Base-by-base conservation (phyloP, 2,797 vertebrate species). In the Crenuchus spilurus region DNA sequence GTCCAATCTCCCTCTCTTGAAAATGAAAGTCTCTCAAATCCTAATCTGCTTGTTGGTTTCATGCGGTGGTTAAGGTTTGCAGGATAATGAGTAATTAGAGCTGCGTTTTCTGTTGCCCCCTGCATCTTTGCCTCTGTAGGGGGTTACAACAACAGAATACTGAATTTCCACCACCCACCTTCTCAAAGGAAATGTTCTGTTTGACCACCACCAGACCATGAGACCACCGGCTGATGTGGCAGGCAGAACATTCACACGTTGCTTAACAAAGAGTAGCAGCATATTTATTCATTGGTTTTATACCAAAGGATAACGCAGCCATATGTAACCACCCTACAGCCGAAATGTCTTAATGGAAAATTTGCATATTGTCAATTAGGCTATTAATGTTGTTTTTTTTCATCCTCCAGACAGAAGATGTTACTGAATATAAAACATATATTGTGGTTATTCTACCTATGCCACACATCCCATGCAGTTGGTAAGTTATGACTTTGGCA, bases 361-460 rank as follows among this genome's bases (percentile, higher is more conserved):
- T 60, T 42, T 65, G 39, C 10, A 14, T 22, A 0, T 60, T 49
- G 20, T 63, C 31, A 28, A 57, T 22, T 33, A 11, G 18, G 8
- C 20, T 20, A 44, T 24, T 77, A 16, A 72, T 49, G 2, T 39
- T 58, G 74, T 11, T 71, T 72, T 62, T 78, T 13, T 54, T 30
- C 66, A 44, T n/a, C 42, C 49, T 75, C 18, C 85, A 85, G 93
- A 92, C 85, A 84, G 89, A 95, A 96, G 94, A 99, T 99, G 98
- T 84, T 93, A 87, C 87, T 93, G 87, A 94, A 93, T 87, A 90
- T 97, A 88, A 96, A 94, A 85, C 92, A 91, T 77, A 89, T 98
- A 87, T 90, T 98, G 85, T 97, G 96, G 95, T 91, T 98, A 78
- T 94, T 79, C 80, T 96, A 88, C 77, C 86, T 94, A 0, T 91